phyloP scores from a whole-genome alignment of 2,113 vertebrate genomes.

The Casuarius casuarius region DNA sequence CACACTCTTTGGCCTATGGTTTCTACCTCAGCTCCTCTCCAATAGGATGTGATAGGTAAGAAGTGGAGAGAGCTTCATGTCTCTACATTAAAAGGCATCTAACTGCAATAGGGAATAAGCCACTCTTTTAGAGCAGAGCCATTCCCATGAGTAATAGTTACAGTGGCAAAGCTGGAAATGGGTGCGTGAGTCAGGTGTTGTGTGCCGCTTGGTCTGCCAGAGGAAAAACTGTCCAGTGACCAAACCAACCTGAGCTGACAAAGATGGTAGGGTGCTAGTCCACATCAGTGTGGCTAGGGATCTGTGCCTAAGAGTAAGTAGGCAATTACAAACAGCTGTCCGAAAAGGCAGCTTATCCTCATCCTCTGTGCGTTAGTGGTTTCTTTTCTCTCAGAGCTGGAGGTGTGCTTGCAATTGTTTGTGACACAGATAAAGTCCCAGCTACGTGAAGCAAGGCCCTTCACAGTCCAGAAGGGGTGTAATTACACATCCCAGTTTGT shows the following conservation, averaged over 20 bases:
- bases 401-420: not conserved
- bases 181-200: rapidly evolving
- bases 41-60: not conserved
- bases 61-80: not conserved
- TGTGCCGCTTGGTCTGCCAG: not conserved
- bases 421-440: not conserved
- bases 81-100: not conserved
- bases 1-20: not conserved
- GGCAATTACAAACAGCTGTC: not conserved
- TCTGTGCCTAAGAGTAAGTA: not conserved
- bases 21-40: not conserved
- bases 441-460: not conserved
- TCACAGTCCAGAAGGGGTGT: not conserved
- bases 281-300: not conserved
- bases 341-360: not conserved
- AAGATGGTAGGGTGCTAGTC: not conserved
- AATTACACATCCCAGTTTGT: not conserved
- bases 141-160: not conserved
- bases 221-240: not conserved
- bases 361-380: not conserved
- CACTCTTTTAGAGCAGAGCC: not conserved
- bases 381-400: not conserved
- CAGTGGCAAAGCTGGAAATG: not conserved
- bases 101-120: rapidly evolving
- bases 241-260: not conserved